Evolutionary conservation across 2,797 vertebrate genomes (phyloP).

Genomic region (Acridotheres tristis): DNA sequence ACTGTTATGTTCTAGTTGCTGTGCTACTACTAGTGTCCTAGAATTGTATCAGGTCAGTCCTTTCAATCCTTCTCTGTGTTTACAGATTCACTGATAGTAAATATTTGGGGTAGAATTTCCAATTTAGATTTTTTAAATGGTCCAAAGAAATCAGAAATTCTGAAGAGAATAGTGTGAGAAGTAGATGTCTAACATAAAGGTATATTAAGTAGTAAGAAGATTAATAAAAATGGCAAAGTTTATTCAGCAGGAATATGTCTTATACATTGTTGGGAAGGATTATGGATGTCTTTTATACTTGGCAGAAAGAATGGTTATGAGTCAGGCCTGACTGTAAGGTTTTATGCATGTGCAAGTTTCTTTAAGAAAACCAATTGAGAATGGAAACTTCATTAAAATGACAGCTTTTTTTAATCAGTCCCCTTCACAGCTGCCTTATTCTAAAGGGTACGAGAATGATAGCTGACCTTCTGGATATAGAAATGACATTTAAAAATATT

Average conservation of each 20-base stretch:
- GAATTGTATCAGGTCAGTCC: background rate
- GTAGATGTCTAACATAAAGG: background rate
- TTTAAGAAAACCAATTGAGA: conserved; percentile 11
- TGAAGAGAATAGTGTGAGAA: background rate
- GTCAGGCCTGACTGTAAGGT: background rate
- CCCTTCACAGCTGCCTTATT: conserved; percentile 29
- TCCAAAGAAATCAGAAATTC: background rate
- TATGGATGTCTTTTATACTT: conserved; percentile 11
- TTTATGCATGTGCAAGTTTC: background rate
- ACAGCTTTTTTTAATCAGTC: conserved; percentile 12
- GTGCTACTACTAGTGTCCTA: background rate
- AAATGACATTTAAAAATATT: conserved; percentile 45
- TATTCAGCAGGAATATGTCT: conserved; percentile 8
- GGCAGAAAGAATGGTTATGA: conserved; percentile 12
- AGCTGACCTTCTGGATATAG: conserved; percentile 37
- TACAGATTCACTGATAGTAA: background rate
- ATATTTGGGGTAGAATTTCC: background rate
- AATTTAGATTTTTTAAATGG: conserved; percentile 1
- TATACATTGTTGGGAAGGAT: conserved; percentile 1
- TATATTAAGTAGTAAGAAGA: conserved; percentile 1
- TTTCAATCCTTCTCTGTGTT: conserved; percentile 2
- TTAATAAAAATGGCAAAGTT: conserved; percentile 22
- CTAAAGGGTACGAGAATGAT: conserved; percentile 21
- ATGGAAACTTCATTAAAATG: conserved; percentile 55
- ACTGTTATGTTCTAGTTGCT: background rate